phyloP scores from a whole-genome alignment of 2,888 invertebrate genomes.

The Chorisops tibialis region DNA sequence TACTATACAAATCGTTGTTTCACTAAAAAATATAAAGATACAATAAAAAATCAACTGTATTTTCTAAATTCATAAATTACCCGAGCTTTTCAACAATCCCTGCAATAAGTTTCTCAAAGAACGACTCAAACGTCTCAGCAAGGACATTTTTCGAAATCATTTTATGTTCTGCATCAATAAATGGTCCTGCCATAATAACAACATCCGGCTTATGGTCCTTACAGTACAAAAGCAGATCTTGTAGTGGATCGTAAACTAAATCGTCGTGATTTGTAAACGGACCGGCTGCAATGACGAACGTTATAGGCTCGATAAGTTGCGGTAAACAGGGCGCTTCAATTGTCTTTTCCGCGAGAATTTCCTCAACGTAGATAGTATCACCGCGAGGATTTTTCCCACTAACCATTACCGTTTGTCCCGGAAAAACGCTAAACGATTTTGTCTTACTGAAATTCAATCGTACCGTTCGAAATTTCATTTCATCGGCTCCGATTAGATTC shows the following conservation, averaged over 20 bases:
- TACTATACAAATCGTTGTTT: conserved; percentile 70
- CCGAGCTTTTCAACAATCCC: conserved; percentile 63
- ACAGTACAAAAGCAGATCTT: conserved; percentile 70
- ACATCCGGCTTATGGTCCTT: conserved; percentile 70
- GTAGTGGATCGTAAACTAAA: conserved; percentile 74
- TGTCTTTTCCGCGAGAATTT: conserved; percentile 60
- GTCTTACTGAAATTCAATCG: conserved; percentile 54
- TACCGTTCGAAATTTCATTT: conserved; percentile 56
- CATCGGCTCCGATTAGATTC: conserved; percentile 63
- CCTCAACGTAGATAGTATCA: conserved; percentile 63
- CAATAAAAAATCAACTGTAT: neutral
- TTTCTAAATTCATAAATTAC: conserved; percentile 48
- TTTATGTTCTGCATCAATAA: conserved; percentile 69
- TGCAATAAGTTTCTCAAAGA: conserved; percentile 69
- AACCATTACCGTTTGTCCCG: conserved; percentile 60
- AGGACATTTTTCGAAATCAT: conserved; percentile 60
- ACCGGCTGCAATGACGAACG: conserved; percentile 74
- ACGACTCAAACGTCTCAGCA: conserved; percentile 66
- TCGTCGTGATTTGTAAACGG: conserved; percentile 79
- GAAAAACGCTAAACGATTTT: conserved; percentile 49
- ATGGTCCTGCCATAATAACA: conserved; percentile 80
- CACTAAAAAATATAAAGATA: too few relatives aligned
- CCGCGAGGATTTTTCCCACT: conserved; percentile 71
- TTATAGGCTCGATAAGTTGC: conserved; percentile 57
- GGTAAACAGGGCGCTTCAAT: conserved; percentile 50